Conservation (phyloP, 2,888 invertebrate species). For the Rosalia funebris region DNA sequence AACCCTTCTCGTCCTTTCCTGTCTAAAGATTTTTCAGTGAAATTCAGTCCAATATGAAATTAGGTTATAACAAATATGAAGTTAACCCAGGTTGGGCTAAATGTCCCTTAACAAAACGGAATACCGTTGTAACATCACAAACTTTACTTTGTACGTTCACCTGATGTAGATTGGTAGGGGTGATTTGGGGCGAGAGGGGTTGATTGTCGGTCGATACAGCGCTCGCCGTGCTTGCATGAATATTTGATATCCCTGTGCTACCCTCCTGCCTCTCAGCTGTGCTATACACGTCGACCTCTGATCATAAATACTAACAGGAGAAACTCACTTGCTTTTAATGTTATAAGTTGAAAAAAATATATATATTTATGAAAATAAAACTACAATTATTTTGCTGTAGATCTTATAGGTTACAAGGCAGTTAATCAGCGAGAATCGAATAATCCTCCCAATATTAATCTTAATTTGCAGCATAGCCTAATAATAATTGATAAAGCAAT, state of each 20-base stretch:
- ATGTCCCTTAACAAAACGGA: background rate
- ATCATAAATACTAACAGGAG: slow-evolving; percentile 25
- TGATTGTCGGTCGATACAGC: slow-evolving; percentile 58
- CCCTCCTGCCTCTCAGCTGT: slow-evolving; percentile 19
- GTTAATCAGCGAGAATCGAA: too few relatives aligned
- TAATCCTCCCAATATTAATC: too few relatives aligned
- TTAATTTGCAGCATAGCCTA: too few relatives aligned
- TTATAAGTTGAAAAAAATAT: too few relatives aligned
- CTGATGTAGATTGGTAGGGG: slow-evolving; percentile 4
- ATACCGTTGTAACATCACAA: background rate
- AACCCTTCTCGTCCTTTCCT: too few relatives aligned
- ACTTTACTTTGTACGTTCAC: slow-evolving; percentile 12
- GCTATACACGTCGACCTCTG: slow-evolving; percentile 43
- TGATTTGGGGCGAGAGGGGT: slow-evolving; percentile 35
- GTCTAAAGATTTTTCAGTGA: too few relatives aligned
- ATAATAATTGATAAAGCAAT: too few relatives aligned
- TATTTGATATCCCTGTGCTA: slow-evolving; percentile 57
- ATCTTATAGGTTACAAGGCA: too few relatives aligned
- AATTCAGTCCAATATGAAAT: too few relatives aligned
- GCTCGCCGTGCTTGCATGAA: slow-evolving; percentile 59
- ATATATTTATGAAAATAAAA: too few relatives aligned
- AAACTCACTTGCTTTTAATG: too few relatives aligned
- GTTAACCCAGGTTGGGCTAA: slow-evolving; percentile 1
- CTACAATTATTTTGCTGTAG: too few relatives aligned
- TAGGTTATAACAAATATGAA: background rate